Base-by-base conservation (phyloP, 2,797 vertebrate genomes). In the Pseudochaenichthys georgianus region DNA sequence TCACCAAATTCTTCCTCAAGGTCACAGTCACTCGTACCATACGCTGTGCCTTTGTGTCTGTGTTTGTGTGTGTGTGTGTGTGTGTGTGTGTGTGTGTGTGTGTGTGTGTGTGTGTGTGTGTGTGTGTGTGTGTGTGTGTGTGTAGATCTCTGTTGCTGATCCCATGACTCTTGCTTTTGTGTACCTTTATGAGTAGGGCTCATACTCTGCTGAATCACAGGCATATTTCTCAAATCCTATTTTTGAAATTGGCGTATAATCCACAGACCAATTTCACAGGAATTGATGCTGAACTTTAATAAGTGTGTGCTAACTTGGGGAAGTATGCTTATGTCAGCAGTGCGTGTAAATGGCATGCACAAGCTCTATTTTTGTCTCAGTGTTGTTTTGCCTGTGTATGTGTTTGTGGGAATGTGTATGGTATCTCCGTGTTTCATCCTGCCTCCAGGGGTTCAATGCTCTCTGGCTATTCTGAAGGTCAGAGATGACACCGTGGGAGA, bases 401-500 rank as follows among this genome's bases (percentile, higher is more conserved):
- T 38, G 34, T 38, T 38, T 38, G 34, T 38, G 13, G 52, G 38
- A 64, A 60, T 78, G 75, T 81, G 80, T 84, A 80, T 82, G 65
- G 62, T 65, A 48, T 77, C 75, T 74, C 31, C 61, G 73, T 73
- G 85, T 95, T 95, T 95, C 85, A 91, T 89, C 79, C 66, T 54
- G 77, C 73, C 83, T 83, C 91, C 86, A 71, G 68, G 86, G 84
- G 86, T 87, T 78, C 76, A 67, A 5, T 78, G 84, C 79, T 89
- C 85, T 84, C 71, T 71, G 88, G 83, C 84, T 82, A 74, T 84
- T 88, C 83, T 88, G 86, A 97, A 97, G 94, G 95, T 96, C 95
- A 95, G 89, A 91, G 90, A 95, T 95, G 94, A 94, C 95, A 93
- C 88, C 88, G 89, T 95, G 93, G 93, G 95, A 93, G 92, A 93